Percentiles rank a stretch among this genome's conserved stretches.
phyloP scores from a whole-genome alignment of 2,888 invertebrate species.

The Caenorhabditis sp. region DNA sequence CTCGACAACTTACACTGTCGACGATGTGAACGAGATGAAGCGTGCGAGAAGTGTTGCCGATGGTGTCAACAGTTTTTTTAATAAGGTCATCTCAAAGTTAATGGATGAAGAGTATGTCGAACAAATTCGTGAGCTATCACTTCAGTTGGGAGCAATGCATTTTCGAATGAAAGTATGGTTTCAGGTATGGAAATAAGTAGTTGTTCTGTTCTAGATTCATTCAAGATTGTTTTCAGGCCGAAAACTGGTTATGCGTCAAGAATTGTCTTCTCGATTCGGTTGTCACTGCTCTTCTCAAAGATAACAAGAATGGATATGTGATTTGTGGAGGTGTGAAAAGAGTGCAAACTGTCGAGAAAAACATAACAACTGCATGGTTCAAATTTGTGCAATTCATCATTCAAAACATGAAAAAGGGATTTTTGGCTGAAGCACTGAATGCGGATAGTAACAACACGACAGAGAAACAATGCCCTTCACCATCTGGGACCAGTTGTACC shows the following conservation, averaged over 20 bases:
- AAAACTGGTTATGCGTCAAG: slow-evolving; percentile 52
- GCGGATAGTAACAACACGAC: neutral
- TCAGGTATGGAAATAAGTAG: slow-evolving; percentile 10
- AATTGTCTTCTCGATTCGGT: slow-evolving; percentile 47
- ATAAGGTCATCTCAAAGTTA: slow-evolving; percentile 36
- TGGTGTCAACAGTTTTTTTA: slow-evolving; percentile 45
- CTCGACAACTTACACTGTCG: slow-evolving; percentile 31
- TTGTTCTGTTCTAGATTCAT: neutral
- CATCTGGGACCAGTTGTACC: neutral
- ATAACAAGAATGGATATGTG: slow-evolving; percentile 37
- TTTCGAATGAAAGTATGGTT: slow-evolving; percentile 49
- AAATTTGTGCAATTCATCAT: slow-evolving; percentile 51
- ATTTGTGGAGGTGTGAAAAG: slow-evolving; percentile 30
- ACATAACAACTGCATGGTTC: slow-evolving; percentile 41
- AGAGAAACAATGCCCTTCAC: neutral
- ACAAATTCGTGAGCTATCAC: slow-evolving; percentile 40
- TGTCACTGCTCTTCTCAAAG: slow-evolving; percentile 34
- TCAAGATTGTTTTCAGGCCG: slow-evolving; percentile 29
- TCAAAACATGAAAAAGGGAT: slow-evolving; percentile 51
- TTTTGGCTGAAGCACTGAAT: slow-evolving; percentile 9
- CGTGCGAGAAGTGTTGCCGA: slow-evolving; percentile 39
- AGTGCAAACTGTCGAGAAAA: slow-evolving; percentile 32
- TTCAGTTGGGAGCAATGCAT: slow-evolving; percentile 48
- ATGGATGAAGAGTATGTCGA: slow-evolving; percentile 25
- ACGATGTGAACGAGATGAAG: slow-evolving; percentile 39